These are phyloP conservation scores for Megalopta genalis DNA, from an alignment of 1,140 invertebrate species.

Conservation along the genomic window DNA sequence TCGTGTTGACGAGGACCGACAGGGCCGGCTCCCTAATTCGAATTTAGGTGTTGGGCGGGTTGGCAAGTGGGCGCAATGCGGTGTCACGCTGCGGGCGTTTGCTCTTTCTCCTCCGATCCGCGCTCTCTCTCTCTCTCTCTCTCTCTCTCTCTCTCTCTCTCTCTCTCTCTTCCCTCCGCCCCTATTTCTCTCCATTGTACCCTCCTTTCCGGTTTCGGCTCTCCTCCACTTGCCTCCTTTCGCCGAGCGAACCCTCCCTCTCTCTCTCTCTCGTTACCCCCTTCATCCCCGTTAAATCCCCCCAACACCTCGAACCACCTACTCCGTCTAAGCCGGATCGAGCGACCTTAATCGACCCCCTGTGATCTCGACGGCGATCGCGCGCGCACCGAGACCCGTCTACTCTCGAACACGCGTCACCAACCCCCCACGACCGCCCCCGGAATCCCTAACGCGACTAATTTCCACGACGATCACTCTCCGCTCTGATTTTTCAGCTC, in stretches of 20 bases:
- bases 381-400: constrained; percentile 33
- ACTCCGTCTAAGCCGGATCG: constrained; percentile 57
- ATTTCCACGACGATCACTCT: too few relatives aligned
- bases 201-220: constrained; percentile 24
- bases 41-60: constrained; percentile 77
- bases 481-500: too few relatives aligned
- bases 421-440: too few relatives aligned
- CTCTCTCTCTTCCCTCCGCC: constrained; percentile 18
- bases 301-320: constrained; percentile 45
- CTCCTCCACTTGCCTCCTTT: constrained; percentile 37
- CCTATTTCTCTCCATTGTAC: constrained; percentile 29
- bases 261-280: constrained; percentile 38
- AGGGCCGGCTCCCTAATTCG: constrained; percentile 73
- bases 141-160: constrained; percentile 1
- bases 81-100: constrained; percentile 76
- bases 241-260: constrained; percentile 27
- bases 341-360: constrained; percentile 64
- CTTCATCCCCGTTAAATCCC: constrained; percentile 49
- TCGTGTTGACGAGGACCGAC: constrained; percentile 68
- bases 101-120: constrained; percentile 57
- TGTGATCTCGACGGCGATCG: constrained; percentile 51
- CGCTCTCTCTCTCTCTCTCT: background rate
- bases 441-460: too few relatives aligned
- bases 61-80: constrained; percentile 78
- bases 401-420: background rate